Percentiles rank a stretch among this genome's conserved stretches.
These are phyloP conservation scores for Taurulus bubalis DNA, from an alignment of 2,113 vertebrate species.

Conservation along the genomic window DNA sequence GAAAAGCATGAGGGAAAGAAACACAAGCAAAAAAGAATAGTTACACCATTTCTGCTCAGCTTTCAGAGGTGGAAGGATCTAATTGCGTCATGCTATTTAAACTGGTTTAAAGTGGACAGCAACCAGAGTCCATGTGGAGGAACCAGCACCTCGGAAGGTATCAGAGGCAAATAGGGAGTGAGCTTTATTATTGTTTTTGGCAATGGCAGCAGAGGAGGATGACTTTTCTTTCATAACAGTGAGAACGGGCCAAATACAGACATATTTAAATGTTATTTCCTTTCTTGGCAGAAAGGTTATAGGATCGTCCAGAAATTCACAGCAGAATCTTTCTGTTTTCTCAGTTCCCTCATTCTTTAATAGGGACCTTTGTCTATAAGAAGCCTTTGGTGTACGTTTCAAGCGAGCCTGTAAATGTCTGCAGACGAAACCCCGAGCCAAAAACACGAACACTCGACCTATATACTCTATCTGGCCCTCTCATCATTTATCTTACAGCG, in stretches of 20 bases:
- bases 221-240: too few species aligned
- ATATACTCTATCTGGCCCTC: conserved; percentile 69
- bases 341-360: background rate
- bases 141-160: background rate
- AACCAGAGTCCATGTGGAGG: background rate
- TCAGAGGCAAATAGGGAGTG: background rate
- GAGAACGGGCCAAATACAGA: background rate
- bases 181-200: background rate
- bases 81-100: background rate
- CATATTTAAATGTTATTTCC: background rate
- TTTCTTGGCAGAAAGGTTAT: conserved; percentile 7
- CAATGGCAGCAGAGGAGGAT: too few species aligned
- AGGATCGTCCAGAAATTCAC: background rate
- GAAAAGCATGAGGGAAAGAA: background rate
- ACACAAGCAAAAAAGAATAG: background rate
- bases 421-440: conserved; percentile 32
- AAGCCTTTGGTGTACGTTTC: conserved; percentile 41
- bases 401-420: conserved; percentile 36
- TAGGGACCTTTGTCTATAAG: background rate
- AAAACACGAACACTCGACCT: conserved; percentile 57
- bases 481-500: conserved; percentile 76
- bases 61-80: background rate
- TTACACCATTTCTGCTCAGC: background rate
- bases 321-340: background rate
- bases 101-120: background rate